Base-by-base conservation (phyloP, 2,888 invertebrate genomes). In the Euphydryas editha region DNA sequence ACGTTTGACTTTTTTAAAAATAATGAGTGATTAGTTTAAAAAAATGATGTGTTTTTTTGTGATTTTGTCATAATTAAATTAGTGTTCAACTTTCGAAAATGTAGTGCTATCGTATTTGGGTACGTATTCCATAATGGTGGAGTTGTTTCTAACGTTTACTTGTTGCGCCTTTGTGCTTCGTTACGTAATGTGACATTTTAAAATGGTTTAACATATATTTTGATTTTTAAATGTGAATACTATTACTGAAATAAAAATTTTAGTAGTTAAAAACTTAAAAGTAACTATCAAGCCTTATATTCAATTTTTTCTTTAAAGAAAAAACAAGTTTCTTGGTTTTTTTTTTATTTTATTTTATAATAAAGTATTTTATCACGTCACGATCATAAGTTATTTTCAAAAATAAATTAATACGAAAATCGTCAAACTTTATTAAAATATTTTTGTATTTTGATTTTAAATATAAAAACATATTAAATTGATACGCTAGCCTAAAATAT, bases 171-270 rank as follows among this genome's bases (percentile, higher is more conserved):
- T 83, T 78, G 76, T 78, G 74, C 74, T 68, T 59, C 73, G 77
- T 91, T 91, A 90, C 88, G 87, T 90, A 92, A 92, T 81, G 71
- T 74, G 78, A 76, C 79, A 79, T 84, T 82, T 77, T 72, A 77
- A 80, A 76, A 65, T 69, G 66, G 47, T 74, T 76, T 70, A 75
- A 75, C 74, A 68, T 72, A 46, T 65, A 70, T 72, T 51, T 24
- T 51, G 15, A 51, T 51, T 51, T 51, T 51, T 24, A 51, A 51
- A 46, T 18, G n/a, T n/a, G 46, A 10, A 18, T 17, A 30, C 11
- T 10, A 1, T 46, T 46, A 8, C 10, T 17, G 10, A 46, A 18
- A n/a, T n/a, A n/a, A n/a, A n/a, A n/a, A n/a, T n/a, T n/a, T n/a
- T n/a, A n/a, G n/a, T n/a, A n/a, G n/a, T n/a, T n/a, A n/a, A n/a